Evolutionary conservation across 2,113 vertebrate species (phyloP), one percentile per base, ranked within the genome.

Genomic region (Lutjanus erythropterus): DNA sequence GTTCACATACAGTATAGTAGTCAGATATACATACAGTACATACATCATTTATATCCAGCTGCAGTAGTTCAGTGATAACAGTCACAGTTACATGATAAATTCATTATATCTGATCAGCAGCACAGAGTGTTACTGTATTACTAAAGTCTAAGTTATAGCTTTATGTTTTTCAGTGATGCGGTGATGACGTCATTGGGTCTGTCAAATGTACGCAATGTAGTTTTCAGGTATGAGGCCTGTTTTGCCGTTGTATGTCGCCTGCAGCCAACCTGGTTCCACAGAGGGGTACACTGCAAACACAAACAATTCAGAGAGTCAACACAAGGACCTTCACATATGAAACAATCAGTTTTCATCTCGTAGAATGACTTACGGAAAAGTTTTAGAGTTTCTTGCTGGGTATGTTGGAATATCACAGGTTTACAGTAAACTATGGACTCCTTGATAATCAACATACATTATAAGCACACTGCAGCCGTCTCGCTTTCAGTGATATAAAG

Each of bases 251-350:
- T 97, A 99, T 2, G 98, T 98, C 65, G 97, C 98, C 93, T 99
- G 98, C 84, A 99, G 94, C 98, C 98, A 99, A 23, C 98, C 98
- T 39, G 98, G 98, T 92, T 99, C 97, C 94, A 99, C 97, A 46
- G 98, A 99, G 0, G 97, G 94, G 84, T 97, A 96, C 29, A 99
- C 98, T 99, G 94, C 41, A 87, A 80, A 92, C 83, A 76, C 72
- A 89, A 83, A 85, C 19, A 58, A 16, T 15, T 74, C 75, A 70
- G 35, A 69, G 73, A 21, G 31, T 73, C 11, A 19, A 53, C 25
- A 66, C 33, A 62, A 27, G n/a, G 16, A 19, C 1, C 21, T 14
- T 47, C 4, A 31, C 16, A n/a, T 6, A n/a, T 2, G 25, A 71
- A 44, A 16, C 1, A 55, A 27, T 27, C 23, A 14, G 21, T 37